Evolutionary conservation across 2,888 invertebrate genomes (phyloP), one percentile per base, ranked within the genome.

Genomic region (Lepidocyrtoides sp.): DNA sequence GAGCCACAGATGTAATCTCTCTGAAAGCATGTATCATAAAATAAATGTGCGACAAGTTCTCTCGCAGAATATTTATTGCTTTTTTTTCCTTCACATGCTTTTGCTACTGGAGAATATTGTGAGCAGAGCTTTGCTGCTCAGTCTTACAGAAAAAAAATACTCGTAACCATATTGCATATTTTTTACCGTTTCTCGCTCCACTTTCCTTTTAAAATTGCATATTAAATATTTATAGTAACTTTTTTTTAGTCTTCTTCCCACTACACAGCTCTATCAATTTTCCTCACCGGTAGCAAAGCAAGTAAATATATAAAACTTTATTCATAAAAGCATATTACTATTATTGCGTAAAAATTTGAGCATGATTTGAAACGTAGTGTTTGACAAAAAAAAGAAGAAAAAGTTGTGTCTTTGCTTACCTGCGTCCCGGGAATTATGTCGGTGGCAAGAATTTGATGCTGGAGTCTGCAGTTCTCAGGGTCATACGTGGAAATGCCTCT

Each of bases 401-500:
- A 36, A 36, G 2, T 12, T 36, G n/a, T 0, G 8, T 29, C 14
- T 5, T 41, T 20, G 23, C 14, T 84, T 91, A 96, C 96, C 96
- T 97, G 96, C n/a, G 97, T 97, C 87, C 97, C 97, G 0, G 97
- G 97, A 94, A 97, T 97, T 93, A 97, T 96, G 95, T 97, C 97
- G 7, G 96, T 97, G 48, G 96, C 96, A 94, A 96, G 96, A 92
- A 97, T 97, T 95, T 97, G 96, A 95, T 97, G 97, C 94, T 96
- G 96, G 10, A 97, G 96, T 72, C 97, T 96, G 95, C 97, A 97
- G 72, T 96, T 96, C 29, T 96, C 96, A 0, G 97, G 97, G 93
- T 97, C 97, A 95, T 97, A 97, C 51, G 97, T 96, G 0, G 97
- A 96, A 94, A 97, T 96, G 17, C 97, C 97, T 96, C 97, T 96